phyloP scores from a whole-genome alignment of 2,797 vertebrate genomes.

The Falco cherrug region DNA sequence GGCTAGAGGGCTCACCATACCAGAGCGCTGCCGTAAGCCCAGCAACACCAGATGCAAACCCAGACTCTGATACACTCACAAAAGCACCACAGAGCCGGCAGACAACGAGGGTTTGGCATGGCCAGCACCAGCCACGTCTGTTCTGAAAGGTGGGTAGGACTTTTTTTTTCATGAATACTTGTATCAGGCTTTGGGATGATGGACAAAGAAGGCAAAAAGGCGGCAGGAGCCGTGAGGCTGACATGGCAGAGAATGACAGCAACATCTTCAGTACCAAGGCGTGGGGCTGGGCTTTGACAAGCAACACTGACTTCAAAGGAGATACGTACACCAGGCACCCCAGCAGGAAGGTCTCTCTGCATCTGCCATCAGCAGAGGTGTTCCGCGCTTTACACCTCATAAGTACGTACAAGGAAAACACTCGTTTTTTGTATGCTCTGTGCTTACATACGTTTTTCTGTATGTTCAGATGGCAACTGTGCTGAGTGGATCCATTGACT shows the following conservation, averaged over 20 bases:
- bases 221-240: not conserved
- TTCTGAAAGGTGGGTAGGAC: not conserved
- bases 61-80: no score
- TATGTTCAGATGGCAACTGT: not conserved
- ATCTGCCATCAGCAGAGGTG: not conserved
- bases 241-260: rapidly evolving
- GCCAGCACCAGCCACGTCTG: not conserved
- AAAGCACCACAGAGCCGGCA: not conserved
- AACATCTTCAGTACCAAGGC: not conserved
- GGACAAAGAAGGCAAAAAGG: not conserved
- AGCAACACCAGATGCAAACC: not conserved
- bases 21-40: not conserved
- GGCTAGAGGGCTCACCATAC: not conserved
- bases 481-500: not conserved
- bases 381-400: not conserved
- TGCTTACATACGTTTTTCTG: not conserved
- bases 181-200: not conserved
- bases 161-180: not conserved
- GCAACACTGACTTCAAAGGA: not conserved
- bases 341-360: not conserved
- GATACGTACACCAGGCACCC: no score
- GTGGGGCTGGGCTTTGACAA: not conserved
- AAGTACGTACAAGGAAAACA: not conserved
- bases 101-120: no score
- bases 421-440: not conserved